Conservation (phyloP, 1,140 invertebrate species). For the Heliconius eleuchia region DNA sequence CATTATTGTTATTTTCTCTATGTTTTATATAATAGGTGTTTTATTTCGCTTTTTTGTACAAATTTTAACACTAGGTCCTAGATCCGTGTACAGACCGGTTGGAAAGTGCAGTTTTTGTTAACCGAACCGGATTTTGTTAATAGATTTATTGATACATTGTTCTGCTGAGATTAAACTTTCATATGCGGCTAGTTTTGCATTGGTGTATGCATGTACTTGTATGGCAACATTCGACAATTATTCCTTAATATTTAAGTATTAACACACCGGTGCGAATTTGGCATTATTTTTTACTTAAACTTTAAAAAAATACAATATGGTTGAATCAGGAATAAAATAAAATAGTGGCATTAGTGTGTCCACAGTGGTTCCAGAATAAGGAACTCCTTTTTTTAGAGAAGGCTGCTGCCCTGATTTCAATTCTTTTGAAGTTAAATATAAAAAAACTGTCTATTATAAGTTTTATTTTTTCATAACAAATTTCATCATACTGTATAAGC, state of each 20-base stretch:
- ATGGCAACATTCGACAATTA: not conserved
- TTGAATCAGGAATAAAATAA: too few species aligned
- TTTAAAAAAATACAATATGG: too few species aligned
- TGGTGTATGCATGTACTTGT: not conserved
- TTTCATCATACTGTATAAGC: not conserved
- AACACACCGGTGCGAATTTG: not conserved
- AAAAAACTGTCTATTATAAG: not conserved
- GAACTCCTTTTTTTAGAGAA: too few species aligned
- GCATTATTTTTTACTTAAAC: too few species aligned
- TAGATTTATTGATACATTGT: conserved; percentile 32
- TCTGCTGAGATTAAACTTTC: conserved; percentile 16
- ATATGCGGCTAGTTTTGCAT: not conserved
- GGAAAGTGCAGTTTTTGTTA: conserved; percentile 65
- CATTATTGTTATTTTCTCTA: not conserved
- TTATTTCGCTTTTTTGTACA: conserved; percentile 9
- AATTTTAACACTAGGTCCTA: conserved; percentile 28
- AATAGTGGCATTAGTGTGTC: too few species aligned
- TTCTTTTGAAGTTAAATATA: too few species aligned
- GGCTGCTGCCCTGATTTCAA: too few species aligned
- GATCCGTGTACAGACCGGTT: conserved; percentile 57
- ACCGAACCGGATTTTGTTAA: conserved; percentile 42
- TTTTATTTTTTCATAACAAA: not conserved
- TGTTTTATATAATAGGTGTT: not conserved
- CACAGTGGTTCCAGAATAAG: too few species aligned
- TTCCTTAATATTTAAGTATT: not conserved